Percentiles rank a stretch among this genome's conserved stretches.
phyloP scores from a whole-genome alignment of 1,140 invertebrate genomes.

The Brachionus plicatilis region DNA sequence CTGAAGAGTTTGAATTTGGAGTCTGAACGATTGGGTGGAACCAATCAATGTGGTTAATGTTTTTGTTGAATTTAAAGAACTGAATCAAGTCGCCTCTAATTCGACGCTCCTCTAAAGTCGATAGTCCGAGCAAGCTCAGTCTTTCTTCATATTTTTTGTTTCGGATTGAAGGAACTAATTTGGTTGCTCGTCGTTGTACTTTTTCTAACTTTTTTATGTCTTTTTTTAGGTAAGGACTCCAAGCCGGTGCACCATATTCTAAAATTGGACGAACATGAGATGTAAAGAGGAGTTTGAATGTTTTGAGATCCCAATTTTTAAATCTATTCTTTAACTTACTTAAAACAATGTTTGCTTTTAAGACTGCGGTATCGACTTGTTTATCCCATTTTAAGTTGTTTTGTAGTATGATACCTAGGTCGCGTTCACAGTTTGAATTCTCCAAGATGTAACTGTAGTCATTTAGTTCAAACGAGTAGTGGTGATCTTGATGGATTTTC shows the following conservation, averaged over 20 bases:
- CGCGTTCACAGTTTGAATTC: no score
- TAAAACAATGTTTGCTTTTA: no score
- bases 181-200: slow-evolving; percentile 1
- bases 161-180: slow-evolving; percentile 13
- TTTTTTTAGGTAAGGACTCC: background rate
- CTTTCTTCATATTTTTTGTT: background rate
- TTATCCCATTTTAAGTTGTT: no score
- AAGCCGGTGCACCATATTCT: slow-evolving; percentile 15
- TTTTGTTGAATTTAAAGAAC: slow-evolving; percentile 1
- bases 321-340: no score
- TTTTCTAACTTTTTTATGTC: background rate
- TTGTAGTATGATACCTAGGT: no score
- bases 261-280: slow-evolving; percentile 13
- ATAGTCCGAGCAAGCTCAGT: background rate
- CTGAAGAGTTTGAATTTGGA: slow-evolving; percentile 8
- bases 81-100: slow-evolving; percentile 22
- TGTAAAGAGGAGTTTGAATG: background rate
- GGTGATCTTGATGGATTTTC: no score
- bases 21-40: background rate
- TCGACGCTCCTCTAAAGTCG: background rate
- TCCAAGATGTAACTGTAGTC: no score
- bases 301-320: no score
- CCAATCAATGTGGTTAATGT: background rate
- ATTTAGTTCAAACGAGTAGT: no score
- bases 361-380: no score